Evolutionary conservation across 2,113 vertebrate species (phyloP).

Genomic region (Gobiocypris rarus): DNA sequence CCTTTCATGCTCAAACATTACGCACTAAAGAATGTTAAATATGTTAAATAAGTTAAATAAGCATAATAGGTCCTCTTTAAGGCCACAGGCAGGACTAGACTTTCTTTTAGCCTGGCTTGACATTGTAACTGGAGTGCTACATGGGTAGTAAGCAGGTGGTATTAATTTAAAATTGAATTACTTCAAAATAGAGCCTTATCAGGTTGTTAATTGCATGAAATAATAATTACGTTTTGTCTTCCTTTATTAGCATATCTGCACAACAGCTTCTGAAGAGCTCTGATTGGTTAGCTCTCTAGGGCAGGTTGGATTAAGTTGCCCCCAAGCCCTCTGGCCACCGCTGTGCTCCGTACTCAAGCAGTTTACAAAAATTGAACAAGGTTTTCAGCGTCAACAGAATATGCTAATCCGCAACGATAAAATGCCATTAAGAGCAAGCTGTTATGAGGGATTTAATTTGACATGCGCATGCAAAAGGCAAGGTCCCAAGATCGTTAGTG

Average conservation of each 20-base stretch:
- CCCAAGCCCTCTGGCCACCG: slow-evolving; percentile 11
- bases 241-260: slow-evolving; percentile 40
- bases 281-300: slow-evolving; percentile 56
- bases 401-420: slow-evolving; percentile 70
- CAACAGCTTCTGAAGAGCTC: slow-evolving; percentile 54
- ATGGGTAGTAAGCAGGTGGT: slow-evolving; percentile 33
- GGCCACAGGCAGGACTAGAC: slow-evolving; percentile 28
- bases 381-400: slow-evolving; percentile 54
- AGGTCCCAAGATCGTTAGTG: slow-evolving; percentile 71
- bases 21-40: too few species aligned
- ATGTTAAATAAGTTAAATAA: too few species aligned
- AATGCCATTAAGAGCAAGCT: slow-evolving; percentile 65
- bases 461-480: slow-evolving; percentile 69
- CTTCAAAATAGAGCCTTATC: slow-evolving; percentile 50
- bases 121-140: slow-evolving; percentile 37
- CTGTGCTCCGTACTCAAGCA: slow-evolving; percentile 2
- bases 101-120: slow-evolving; percentile 3
- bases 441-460: slow-evolving; percentile 75
- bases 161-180: slow-evolving; percentile 39
- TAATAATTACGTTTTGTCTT: slow-evolving; percentile 51
- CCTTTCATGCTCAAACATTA: too few species aligned
- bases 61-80: too few species aligned
- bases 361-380: not conserved
- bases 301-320: slow-evolving; percentile 32
- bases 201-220: slow-evolving; percentile 43